Base-by-base conservation (phyloP, 92 coral and sea anemone genomes). In the Zoanthus sansibaricus region DNA sequence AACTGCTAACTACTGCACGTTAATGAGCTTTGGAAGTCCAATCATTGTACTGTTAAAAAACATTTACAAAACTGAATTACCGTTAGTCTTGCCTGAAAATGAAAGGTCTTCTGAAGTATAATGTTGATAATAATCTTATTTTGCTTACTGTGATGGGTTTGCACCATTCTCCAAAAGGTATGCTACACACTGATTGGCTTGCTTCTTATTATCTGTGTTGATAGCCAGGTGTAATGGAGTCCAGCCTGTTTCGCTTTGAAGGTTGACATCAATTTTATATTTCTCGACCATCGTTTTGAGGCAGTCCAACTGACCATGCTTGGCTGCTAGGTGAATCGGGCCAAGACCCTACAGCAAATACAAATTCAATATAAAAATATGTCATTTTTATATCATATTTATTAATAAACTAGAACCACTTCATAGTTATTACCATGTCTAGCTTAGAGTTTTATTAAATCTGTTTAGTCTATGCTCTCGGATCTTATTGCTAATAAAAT, bases 221-320 rank as follows among this genome's bases (percentile, higher is more conserved):
- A 97, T 95, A 72, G 99, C 95, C 77, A 97, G 84, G 72, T 95
- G 97, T 32, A 97, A 92, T 0, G 98, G 98, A 0, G 97, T 97
- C 99, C 99, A 97, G 42, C 99, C 99, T 10, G 94, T 92, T 11
- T 90, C 91, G 74, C 99, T 97, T 67, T 94, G 91, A 47, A 91
- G 84, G 75, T 97, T 96, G 15, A 95, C 93, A 32, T 95, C 96
- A 25, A 95, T 90, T 76, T 91, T 91, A 70, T 93, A 96, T 49
- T 87, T 86, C 66, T 97, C 98, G 64, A 95, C 86, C 84, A 97
- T 87, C 7, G 92, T 86, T 72, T 84, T 95, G 20, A 97, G 90
- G 75, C 99, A 95, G 20, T 97, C 97, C 42, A 97, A 86, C 77
- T 95, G 99, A 9, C 99, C 98, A 51, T 97, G 89, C 87, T 92